Percentiles rank a stretch among this genome's conserved stretches.
phyloP scores from a whole-genome alignment of 30 jellyfish, hydroid and myxozoan species.

The Nemopilema nomurai region DNA sequence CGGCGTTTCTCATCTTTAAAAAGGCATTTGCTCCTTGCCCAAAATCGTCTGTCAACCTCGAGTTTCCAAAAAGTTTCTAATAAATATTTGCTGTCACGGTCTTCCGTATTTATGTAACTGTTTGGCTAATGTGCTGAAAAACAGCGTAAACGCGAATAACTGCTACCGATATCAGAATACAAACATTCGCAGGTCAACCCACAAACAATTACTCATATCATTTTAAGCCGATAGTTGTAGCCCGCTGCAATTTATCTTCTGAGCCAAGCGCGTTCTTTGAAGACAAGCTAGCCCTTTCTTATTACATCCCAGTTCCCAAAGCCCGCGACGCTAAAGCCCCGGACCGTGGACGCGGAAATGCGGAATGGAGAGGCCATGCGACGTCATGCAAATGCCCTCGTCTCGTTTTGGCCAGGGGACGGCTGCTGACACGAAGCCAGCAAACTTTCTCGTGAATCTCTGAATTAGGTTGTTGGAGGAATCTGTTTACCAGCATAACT shows the following conservation, averaged over 20 bases:
- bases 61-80: neutral
- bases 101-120: slow-evolving; percentile 47
- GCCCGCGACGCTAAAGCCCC: slow-evolving; percentile 32
- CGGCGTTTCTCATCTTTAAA: slow-evolving; percentile 24
- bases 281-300: slow-evolving; percentile 36
- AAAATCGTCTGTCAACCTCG: neutral
- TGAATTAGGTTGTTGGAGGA: no score
- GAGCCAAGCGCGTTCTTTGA: slow-evolving; percentile 58
- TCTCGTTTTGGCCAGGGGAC: no score
- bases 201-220: slow-evolving; percentile 53
- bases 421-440: no score
- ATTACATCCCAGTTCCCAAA: slow-evolving; percentile 64
- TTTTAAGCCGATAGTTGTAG: slow-evolving; percentile 61
- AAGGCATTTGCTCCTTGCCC: slow-evolving; percentile 32
- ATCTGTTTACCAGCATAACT: no score
- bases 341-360: slow-evolving; percentile 37
- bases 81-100: slow-evolving; percentile 21
- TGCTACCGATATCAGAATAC: slow-evolving; percentile 59
- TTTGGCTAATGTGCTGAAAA: slow-evolving; percentile 53
- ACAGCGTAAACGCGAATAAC: slow-evolving; percentile 38
- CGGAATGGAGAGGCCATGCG: neutral
- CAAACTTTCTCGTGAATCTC: no score
- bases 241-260: slow-evolving; percentile 65
- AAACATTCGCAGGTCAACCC: slow-evolving; percentile 62
- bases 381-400: neutral